Evolutionary conservation across 2,888 invertebrate species (phyloP).

Genomic region (Orthosia gothica): DNA sequence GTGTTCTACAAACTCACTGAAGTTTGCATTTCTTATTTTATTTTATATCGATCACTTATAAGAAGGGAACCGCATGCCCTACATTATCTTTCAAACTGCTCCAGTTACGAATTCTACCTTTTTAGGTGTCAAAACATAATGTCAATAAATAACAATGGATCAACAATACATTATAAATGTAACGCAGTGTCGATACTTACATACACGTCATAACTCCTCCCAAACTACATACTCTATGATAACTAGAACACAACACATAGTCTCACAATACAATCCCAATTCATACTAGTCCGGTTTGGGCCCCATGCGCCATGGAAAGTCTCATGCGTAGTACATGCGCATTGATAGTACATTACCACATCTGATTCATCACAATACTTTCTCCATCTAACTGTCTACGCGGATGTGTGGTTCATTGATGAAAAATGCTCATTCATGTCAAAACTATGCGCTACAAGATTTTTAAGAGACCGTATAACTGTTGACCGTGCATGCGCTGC

Average conservation of each 20-base stretch:
- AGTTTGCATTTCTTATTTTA: too few relatives aligned
- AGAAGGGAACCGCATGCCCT: not conserved
- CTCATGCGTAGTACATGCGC: constrained; percentile 30
- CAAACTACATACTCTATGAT: constrained; percentile 2
- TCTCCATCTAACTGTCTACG: constrained; percentile 60
- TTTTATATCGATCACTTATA: not conserved
- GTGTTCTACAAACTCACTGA: not conserved
- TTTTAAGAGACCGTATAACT: constrained; percentile 24
- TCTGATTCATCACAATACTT: constrained; percentile 66
- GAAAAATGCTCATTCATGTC: constrained; percentile 46
- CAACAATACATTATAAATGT: not conserved
- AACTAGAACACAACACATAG: constrained; percentile 49
- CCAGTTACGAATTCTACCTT: not conserved
- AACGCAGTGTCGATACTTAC: not conserved
- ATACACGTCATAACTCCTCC: not conserved
- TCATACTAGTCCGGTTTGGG: constrained; percentile 48
- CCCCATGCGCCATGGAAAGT: constrained; percentile 48
- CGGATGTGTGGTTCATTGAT: constrained; percentile 54
- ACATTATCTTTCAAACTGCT: not conserved
- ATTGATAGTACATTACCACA: constrained; percentile 54
- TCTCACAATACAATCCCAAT: constrained; percentile 45
- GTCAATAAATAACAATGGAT: too few relatives aligned
- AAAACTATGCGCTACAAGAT: constrained; percentile 21
- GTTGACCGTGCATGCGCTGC: not conserved
- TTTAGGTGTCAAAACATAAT: not conserved